Conservation (phyloP, 2,888 invertebrate species). For the Hesperia comma region DNA sequence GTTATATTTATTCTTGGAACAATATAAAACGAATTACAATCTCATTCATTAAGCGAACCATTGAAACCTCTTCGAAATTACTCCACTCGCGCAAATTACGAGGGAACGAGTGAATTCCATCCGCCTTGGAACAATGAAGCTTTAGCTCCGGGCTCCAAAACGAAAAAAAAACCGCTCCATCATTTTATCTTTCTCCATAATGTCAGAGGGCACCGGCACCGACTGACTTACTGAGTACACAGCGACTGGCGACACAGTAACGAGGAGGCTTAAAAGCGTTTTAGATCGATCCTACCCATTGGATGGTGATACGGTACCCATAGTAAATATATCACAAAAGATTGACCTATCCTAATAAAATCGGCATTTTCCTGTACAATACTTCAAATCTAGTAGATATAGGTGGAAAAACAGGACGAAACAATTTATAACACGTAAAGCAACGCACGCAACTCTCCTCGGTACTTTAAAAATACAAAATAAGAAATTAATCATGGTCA, state of each 20-base stretch:
- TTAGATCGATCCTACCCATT: slow-evolving; percentile 14
- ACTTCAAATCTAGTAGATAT: too few species aligned
- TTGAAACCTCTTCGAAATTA: slow-evolving; percentile 75
- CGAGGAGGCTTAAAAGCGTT: slow-evolving; percentile 12
- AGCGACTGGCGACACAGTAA: slow-evolving; percentile 5
- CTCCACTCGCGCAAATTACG: slow-evolving; percentile 80
- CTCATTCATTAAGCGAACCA: slow-evolving; percentile 56
- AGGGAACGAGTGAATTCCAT: slow-evolving; percentile 80
- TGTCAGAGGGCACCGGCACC: slow-evolving; percentile 23
- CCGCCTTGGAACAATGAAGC: slow-evolving; percentile 79
- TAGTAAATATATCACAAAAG: not conserved
- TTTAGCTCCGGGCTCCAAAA: slow-evolving; percentile 70
- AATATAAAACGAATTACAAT: slow-evolving; percentile 42
- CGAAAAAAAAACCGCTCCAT: slow-evolving; percentile 64
- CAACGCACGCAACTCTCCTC: too few species aligned
- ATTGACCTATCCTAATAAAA: not conserved
- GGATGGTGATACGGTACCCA: not conserved
- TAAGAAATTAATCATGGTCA: too few species aligned
- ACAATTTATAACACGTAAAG: too few species aligned
- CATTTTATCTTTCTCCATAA: slow-evolving; percentile 67
- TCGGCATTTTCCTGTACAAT: not conserved
- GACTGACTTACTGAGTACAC: slow-evolving; percentile 26
- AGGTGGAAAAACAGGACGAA: too few species aligned
- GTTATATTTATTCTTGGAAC: slow-evolving; percentile 7
- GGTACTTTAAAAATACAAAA: too few species aligned